These are phyloP conservation scores for Auanema sp. DNA, from an alignment of 2,888 invertebrate genomes.

Conservation along the genomic window DNA sequence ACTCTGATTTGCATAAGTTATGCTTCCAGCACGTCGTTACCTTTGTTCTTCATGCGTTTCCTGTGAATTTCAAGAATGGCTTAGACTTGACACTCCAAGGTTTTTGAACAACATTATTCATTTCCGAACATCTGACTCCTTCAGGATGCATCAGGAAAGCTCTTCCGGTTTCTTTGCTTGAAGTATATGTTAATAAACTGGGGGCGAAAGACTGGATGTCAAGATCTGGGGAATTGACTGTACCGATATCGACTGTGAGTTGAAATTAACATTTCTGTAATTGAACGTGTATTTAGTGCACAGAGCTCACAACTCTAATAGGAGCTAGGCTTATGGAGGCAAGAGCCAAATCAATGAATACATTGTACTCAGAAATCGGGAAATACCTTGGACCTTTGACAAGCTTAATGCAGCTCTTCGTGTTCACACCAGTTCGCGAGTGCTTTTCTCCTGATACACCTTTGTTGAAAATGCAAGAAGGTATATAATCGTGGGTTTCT, in stretches of 20 bases:
- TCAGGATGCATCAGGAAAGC: constrained; percentile 48
- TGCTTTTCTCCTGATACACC: constrained; percentile 29
- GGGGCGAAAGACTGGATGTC: constrained; percentile 21
- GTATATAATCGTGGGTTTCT: constrained; percentile 5
- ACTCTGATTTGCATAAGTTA: constrained; percentile 36
- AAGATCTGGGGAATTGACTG: not conserved
- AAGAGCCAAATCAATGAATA: constrained; percentile 24
- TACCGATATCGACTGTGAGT: not conserved
- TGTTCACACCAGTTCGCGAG: constrained; percentile 34
- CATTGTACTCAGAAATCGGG: constrained; percentile 30
- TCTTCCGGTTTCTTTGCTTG: constrained; percentile 46
- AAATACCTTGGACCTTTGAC: constrained; percentile 33
- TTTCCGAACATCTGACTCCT: not conserved
- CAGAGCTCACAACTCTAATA: constrained; percentile 25
- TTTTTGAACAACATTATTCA: constrained; percentile 8
- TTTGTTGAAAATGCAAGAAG: constrained; percentile 24
- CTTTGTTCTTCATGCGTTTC: constrained; percentile 60
- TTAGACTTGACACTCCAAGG: constrained; percentile 47
- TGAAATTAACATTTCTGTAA: not conserved
- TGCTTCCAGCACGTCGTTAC: constrained; percentile 55
- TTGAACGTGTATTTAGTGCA: constrained; percentile 3
- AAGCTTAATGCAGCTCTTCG: constrained; percentile 35
- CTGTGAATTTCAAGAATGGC: constrained; percentile 52
- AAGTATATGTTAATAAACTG: constrained; percentile 35
- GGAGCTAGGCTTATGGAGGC: constrained; percentile 30